Evolutionary conservation across 1,140 invertebrate species (phyloP).

Genomic region (Phymastichus coffea): DNA sequence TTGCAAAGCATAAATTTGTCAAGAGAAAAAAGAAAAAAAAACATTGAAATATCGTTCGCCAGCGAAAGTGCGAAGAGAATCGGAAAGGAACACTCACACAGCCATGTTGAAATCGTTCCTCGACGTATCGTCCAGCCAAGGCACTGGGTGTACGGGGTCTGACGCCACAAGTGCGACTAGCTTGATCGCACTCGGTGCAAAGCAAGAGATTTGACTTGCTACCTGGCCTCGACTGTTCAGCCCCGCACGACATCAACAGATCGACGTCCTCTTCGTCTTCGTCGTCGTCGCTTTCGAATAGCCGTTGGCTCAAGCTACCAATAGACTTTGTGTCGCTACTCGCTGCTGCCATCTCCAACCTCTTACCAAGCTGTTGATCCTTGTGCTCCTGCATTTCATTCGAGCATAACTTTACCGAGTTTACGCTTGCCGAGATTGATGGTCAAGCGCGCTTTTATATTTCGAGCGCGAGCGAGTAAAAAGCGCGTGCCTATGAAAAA

Average conservation of each 20-base stretch:
- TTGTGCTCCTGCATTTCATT: constrained; percentile 23
- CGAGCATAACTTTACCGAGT: not conserved
- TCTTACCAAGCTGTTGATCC: constrained; percentile 26
- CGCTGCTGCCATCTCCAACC: not conserved
- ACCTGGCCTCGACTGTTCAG: constrained; percentile 40
- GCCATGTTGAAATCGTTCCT: constrained; percentile 42
- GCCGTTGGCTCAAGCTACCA: constrained; percentile 50
- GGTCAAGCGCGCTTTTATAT: no score
- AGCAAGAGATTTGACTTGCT: constrained; percentile 53
- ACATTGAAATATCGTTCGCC: no score
- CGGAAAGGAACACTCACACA: constrained; percentile 26
- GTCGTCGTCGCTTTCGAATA: constrained; percentile 51
- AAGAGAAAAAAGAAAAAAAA: no score
- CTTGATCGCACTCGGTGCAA: constrained; percentile 52
- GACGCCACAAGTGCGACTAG: constrained; percentile 46
- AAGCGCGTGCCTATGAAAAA: no score
- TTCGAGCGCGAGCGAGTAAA: no score
- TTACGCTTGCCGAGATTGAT: no score
- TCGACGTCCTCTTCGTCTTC: constrained; percentile 34
- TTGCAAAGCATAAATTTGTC: no score
- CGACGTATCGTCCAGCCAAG: constrained; percentile 39
- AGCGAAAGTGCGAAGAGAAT: no score
- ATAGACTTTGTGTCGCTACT: constrained; percentile 49
- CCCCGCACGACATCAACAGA: not conserved
- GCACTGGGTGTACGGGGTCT: constrained; percentile 46